Percentiles rank a stretch among this genome's conserved stretches.
Conservation (phyloP, 2,888 invertebrate species). For the Syrista parreyssii region DNA sequence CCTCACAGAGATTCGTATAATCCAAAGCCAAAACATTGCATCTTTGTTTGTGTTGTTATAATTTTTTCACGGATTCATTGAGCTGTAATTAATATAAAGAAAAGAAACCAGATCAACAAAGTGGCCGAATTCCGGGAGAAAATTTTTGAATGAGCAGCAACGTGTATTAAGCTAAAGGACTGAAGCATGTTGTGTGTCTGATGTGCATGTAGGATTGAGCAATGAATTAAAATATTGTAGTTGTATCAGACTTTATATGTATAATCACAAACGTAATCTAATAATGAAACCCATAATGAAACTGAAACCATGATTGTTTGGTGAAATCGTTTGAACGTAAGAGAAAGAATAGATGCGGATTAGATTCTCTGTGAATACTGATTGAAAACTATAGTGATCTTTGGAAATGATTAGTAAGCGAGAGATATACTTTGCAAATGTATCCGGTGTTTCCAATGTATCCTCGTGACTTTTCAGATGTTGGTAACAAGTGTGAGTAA, state of each 20-base stretch:
- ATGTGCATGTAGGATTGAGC: background rate
- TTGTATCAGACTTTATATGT: background rate
- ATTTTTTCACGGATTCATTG: background rate
- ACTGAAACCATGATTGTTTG: background rate
- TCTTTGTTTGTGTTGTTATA: background rate
- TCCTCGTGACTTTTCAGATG: background rate
- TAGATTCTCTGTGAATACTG: background rate
- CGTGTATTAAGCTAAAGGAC: background rate
- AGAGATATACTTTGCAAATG: background rate
- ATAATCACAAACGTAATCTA: background rate
- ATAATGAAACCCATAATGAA: background rate
- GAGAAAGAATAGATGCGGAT: background rate
- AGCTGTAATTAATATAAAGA: background rate
- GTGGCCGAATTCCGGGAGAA: background rate
- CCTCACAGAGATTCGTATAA: background rate
- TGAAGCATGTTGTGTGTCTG: background rate
- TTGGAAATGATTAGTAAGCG: background rate
- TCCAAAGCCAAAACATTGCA: background rate
- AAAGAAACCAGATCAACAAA: background rate
- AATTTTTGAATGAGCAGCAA: background rate
- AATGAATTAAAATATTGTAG: background rate
- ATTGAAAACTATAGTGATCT: background rate
- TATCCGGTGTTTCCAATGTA: background rate
- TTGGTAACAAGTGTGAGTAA: background rate
- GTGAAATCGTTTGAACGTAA: background rate